Conservation (phyloP, 2,113 vertebrate species). For the Numida meleagris region DNA sequence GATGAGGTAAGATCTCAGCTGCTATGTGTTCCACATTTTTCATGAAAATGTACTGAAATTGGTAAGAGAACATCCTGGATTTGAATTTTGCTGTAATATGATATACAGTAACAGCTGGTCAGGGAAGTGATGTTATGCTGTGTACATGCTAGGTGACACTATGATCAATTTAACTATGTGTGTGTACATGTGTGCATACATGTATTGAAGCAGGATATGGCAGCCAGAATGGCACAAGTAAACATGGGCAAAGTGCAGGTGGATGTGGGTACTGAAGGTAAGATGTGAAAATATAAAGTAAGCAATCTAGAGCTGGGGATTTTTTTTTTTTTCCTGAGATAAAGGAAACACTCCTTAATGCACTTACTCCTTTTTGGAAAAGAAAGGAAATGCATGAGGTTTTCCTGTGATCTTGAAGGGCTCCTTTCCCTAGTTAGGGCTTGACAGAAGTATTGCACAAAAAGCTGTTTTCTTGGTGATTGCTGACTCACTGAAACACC, state of each 20-base stretch:
- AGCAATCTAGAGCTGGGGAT: background rate
- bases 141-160: background rate
- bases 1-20: background rate
- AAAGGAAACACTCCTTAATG: no score
- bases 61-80: background rate
- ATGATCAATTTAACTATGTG: rapidly evolving
- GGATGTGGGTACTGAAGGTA: background rate
- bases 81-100: background rate
- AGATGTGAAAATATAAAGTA: background rate
- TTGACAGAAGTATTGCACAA: background rate
- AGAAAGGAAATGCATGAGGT: rapidly evolving
- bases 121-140: background rate
- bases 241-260: background rate
- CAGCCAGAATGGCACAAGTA: background rate
- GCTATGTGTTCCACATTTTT: background rate
- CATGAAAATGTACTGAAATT: background rate
- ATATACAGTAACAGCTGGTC: background rate
- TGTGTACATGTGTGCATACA: background rate
- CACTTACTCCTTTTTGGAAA: background rate
- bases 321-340: background rate
- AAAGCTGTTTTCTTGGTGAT: background rate
- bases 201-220: background rate
- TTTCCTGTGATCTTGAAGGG: background rate
- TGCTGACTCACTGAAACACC: background rate
- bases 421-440: background rate